A percentile compares a stretch with the other conserved stretches of the same genome.
phyloP scores from a whole-genome alignment of 2,797 vertebrate species.

The Notoglanidium macrostoma region DNA sequence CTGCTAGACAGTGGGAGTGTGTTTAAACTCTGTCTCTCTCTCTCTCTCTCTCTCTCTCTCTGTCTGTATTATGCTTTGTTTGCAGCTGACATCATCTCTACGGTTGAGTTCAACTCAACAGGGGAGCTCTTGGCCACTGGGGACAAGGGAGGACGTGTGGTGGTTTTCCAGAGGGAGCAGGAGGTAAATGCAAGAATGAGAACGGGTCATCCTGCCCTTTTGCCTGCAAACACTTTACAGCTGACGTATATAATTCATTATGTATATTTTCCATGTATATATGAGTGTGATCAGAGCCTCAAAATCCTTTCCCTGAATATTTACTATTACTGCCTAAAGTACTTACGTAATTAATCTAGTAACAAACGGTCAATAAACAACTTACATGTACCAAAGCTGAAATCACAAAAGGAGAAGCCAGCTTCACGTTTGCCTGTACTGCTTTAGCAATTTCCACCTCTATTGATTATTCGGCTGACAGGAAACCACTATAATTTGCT shows the following conservation, averaged over 20 bases:
- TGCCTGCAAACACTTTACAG: slow-evolving; percentile 1
- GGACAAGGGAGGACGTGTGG: slow-evolving; percentile 89
- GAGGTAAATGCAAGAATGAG: slow-evolving; percentile 75
- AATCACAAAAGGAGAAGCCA: neutral
- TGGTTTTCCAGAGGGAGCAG: slow-evolving; percentile 90
- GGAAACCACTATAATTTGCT: slow-evolving; percentile 37
- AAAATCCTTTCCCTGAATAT: neutral
- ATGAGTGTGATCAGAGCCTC: too few species aligned
- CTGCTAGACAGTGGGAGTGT: slow-evolving; percentile 27
- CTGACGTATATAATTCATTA: neutral
- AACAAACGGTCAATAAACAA: neutral
- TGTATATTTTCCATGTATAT: neutral
- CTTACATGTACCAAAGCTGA: neutral
- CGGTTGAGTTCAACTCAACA: slow-evolving; percentile 90
- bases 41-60: neutral
- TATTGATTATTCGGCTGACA: slow-evolving; percentile 49
- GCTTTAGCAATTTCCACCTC: slow-evolving; percentile 30
- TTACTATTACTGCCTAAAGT: neutral
- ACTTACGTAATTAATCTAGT: neutral
- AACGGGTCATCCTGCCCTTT: neutral
- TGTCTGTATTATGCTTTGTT: slow-evolving; percentile 31
- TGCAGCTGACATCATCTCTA: slow-evolving; percentile 91
- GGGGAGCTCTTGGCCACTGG: slow-evolving; percentile 89
- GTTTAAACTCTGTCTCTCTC: slow-evolving; percentile 26
- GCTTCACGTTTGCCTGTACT: slow-evolving; percentile 20